These are phyloP conservation scores for Coendou prehensilis DNA, from an alignment of 2,797 vertebrate species.

Conservation along the genomic window DNA sequence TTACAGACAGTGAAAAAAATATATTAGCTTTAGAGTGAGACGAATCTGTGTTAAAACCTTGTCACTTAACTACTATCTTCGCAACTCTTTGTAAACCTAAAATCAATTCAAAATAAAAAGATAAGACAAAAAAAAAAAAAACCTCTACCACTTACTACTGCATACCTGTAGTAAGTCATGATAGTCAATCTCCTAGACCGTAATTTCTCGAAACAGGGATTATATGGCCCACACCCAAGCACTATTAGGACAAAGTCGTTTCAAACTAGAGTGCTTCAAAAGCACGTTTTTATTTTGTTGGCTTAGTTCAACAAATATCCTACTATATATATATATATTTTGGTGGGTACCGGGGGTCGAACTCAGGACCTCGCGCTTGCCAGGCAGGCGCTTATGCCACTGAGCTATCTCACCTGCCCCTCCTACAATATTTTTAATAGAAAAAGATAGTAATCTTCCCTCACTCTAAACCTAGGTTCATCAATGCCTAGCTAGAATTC, in stretches of 20 bases:
- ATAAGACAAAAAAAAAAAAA: neutral
- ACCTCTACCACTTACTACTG: neutral
- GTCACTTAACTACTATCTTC: neutral
- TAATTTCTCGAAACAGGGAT: neutral
- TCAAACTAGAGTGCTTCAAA: conserved; percentile 30
- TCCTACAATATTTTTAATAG: neutral
- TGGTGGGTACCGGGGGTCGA: no score
- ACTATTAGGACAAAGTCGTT: neutral
- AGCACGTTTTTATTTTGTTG: neutral
- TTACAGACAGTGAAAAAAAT: conserved; percentile 38
- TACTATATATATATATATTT: neutral
- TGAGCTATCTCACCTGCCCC: no score
- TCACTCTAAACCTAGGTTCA: neutral
- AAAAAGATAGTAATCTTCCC: conserved; percentile 39
- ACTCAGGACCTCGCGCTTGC: no score
- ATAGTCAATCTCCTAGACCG: neutral
- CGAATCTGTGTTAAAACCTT: conserved; percentile 52
- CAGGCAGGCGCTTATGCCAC: no score
- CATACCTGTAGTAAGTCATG: neutral
- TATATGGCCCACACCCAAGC: neutral
- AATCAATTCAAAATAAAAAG: conserved; percentile 32
- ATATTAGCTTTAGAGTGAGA: conserved; percentile 5
- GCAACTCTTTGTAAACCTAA: conserved; percentile 49
- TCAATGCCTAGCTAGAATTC: neutral
- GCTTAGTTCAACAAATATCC: conserved; percentile 7